A percentile compares a stretch with the other conserved stretches of the same genome.
These are phyloP conservation scores for Parotia lawesii DNA, from an alignment of 2,113 vertebrate genomes.

Conservation along the genomic window DNA sequence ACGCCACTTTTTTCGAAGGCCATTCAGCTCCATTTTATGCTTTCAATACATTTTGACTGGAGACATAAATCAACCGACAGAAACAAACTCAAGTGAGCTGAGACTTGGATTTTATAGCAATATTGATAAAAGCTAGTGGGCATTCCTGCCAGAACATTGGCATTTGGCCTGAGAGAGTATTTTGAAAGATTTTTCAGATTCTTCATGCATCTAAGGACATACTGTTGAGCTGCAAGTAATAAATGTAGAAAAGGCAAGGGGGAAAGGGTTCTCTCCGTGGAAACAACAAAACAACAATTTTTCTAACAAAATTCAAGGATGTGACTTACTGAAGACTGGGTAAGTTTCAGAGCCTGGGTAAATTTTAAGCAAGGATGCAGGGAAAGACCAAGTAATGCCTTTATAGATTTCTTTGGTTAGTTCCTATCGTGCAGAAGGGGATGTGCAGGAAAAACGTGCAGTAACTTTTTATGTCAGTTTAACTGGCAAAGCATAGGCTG, in stretches of 20 bases:
- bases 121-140: slow-evolving; percentile 12
- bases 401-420: background rate
- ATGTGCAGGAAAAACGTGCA: rapidly evolving
- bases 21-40: background rate
- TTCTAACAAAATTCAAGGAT: background rate
- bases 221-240: background rate
- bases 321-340: background rate
- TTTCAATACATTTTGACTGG: slow-evolving; percentile 15
- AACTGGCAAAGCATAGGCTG: background rate
- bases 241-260: background rate
- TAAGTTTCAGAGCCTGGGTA: background rate
- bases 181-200: background rate
- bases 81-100: background rate
- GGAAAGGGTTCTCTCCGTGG: background rate
- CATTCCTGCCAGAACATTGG: background rate
- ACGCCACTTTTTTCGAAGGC: background rate
- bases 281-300: background rate
- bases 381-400: background rate
- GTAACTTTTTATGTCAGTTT: background rate
- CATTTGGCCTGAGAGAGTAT: background rate
- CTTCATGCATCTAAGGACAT: background rate
- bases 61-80: slow-evolving; percentile 30
- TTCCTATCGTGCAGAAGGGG: background rate
- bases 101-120: slow-evolving; percentile 7
- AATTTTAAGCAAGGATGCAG: background rate